Evolutionary conservation across 2,888 invertebrate species (phyloP).

Genomic region (Kuschelorhynchus macadamiae): DNA sequence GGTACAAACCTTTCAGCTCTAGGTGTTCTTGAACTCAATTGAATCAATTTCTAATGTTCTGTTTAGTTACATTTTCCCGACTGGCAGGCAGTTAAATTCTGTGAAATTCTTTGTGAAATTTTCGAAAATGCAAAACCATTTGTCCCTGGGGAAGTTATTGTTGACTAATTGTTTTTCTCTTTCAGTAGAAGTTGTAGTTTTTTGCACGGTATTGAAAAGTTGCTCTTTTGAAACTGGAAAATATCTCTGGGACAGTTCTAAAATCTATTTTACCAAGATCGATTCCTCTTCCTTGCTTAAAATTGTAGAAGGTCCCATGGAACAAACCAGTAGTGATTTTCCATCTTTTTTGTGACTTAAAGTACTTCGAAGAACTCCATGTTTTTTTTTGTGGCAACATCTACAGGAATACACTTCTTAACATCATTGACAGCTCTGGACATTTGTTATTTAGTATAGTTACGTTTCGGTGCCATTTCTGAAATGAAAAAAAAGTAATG

Average conservation of each 20-base stretch:
- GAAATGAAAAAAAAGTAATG: no score
- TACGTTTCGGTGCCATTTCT: neutral
- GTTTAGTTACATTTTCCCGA: slow-evolving; percentile 6
- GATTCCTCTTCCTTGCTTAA: slow-evolving; percentile 7
- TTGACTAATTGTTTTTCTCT: slow-evolving; percentile 1
- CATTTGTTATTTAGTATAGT: no score
- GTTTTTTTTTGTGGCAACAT: neutral
- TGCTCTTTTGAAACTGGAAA: no score
- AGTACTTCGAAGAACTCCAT: neutral
- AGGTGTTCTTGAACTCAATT: no score
- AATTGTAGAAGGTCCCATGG: slow-evolving; percentile 13
- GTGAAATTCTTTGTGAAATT: neutral
- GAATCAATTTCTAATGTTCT: neutral
- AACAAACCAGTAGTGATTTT: neutral
- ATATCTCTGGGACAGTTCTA: slow-evolving; percentile 8
- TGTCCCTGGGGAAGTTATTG: no score
- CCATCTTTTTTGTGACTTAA: neutral
- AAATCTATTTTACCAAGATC: slow-evolving; percentile 6
- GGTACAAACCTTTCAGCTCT: no score
- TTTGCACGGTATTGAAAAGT: no score
- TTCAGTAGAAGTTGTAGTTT: slow-evolving; percentile 1
- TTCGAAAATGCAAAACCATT: slow-evolving; percentile 9
- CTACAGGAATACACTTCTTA: neutral
- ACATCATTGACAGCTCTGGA: neutral
- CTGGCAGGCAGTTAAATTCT: neutral